phyloP scores from a whole-genome alignment of 2,113 vertebrate species.

The Crypturellus undulatus region DNA sequence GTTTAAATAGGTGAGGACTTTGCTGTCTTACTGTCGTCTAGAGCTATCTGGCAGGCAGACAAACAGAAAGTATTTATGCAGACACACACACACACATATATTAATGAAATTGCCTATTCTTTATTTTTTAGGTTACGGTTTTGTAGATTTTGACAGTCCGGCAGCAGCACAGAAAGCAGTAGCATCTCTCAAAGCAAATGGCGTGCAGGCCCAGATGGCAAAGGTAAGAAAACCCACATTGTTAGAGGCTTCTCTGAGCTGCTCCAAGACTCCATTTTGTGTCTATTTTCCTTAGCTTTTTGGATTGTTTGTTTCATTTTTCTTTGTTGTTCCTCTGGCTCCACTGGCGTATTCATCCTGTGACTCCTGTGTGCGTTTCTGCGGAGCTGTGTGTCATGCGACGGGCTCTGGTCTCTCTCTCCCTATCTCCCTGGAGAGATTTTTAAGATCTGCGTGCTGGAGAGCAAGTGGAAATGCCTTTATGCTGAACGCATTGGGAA shows the following conservation, averaged over 20 bases:
- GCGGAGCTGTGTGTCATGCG: neutral
- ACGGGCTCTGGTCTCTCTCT: neutral
- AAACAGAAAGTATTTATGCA: neutral
- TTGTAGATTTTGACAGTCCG: conserved; percentile 99
- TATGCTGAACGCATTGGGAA: neutral
- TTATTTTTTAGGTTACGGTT: conserved; percentile 90
- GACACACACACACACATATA: no score
- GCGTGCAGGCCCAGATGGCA: conserved; percentile 99
- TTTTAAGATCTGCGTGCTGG: neutral
- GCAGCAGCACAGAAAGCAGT: conserved; percentile 99
- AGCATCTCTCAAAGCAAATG: conserved; percentile 95
- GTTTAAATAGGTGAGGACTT: neutral
- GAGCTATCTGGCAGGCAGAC: neutral
- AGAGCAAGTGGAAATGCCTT: neutral
- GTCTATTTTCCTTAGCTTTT: neutral
- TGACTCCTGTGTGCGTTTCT: neutral
- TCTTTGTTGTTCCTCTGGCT: neutral
- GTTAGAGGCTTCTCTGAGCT: neutral
- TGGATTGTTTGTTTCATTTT: neutral
- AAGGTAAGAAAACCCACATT: conserved; percentile 83
- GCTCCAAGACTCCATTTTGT: neutral
- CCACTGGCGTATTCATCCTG: neutral
- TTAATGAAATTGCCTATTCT: conserved; percentile 26
- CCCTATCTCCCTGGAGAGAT: neutral
- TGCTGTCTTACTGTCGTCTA: neutral